Conservation (phyloP, 1,140 invertebrate genomes). For the Caenorhabditis briggsae region DNA sequence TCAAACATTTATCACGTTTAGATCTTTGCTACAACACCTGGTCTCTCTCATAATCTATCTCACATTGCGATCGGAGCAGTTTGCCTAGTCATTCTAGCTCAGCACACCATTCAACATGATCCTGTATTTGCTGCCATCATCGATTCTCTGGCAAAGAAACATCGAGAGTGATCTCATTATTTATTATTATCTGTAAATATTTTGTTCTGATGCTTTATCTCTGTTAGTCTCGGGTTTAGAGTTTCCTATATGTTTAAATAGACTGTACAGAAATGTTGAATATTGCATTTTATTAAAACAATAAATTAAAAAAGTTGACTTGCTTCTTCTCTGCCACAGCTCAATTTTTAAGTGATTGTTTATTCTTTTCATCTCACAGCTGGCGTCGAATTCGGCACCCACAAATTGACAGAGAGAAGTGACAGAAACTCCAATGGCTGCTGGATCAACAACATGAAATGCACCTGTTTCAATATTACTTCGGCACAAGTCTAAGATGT, state of each 20-base stretch:
- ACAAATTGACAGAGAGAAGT: not conserved
- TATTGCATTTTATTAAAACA: not conserved
- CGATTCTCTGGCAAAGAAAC: slow-evolving; percentile 3
- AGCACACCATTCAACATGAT: slow-evolving; percentile 45
- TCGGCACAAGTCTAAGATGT: slow-evolving; percentile 33
- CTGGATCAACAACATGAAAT: not conserved
- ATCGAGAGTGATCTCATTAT: not conserved
- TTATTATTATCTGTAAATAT: not conserved
- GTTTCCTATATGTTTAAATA: not conserved
- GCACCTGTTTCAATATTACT: slow-evolving; percentile 35
- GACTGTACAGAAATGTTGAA: not conserved
- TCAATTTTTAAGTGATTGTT: slow-evolving; percentile 25
- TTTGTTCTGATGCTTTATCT: not conserved
- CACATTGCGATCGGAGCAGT: slow-evolving; percentile 64
- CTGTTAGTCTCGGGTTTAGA: not conserved
- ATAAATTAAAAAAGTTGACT: not conserved
- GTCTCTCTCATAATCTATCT: slow-evolving; percentile 39
- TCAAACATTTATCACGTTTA: slow-evolving; percentile 27
- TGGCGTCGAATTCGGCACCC: slow-evolving; percentile 1
- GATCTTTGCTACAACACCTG: slow-evolving; percentile 61
- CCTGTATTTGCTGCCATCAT: not conserved
- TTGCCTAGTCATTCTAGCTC: slow-evolving; percentile 51
- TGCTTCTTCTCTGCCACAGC: not conserved
- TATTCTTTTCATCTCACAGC: slow-evolving; percentile 36
- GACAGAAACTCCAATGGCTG: not conserved